Evolutionary conservation across 53 echinoderm and acorn worm species (phyloP), one percentile per base, ranked within the genome.

Genomic region (Stichopus horrens): DNA sequence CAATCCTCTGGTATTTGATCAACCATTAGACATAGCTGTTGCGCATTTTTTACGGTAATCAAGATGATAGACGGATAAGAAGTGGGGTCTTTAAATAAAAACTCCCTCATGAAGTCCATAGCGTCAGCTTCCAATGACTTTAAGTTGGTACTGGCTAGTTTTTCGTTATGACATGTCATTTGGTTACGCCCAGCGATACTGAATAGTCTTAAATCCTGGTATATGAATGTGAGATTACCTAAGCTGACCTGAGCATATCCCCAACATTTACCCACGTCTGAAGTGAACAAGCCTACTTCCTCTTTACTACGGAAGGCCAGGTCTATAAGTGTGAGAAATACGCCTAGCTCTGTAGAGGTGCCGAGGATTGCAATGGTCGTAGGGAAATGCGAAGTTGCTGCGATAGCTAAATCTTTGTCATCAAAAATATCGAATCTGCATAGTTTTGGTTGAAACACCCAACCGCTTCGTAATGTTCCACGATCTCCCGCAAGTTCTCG

Each of bases 401-500:
- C 83, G 9, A 21, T 8, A 51, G 58, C 66, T 83, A 83, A 59
- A 63, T 83, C 83, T 19, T 63, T 63, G 13, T 58, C 60, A 5
- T 59, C 60, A 23, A 83, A 83, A 56, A 60, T 51, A 22, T 83
- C 83, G 60, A 83, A 83, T 23, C 83, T 83, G 21, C 83, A 83
- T 0, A 37, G 59, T 58, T 83, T 63, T 19, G 59, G 23, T 51
- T 60, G 83, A 83, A 23, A 83, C 20, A 83, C 83, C 83, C 66
- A 83, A 60, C 83, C 83, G 63, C 83, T 83, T 60, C 66, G 58
- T 83, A 83, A 63, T 5, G 63, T 60, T 8, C 83, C 83, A 7
- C 63, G 66, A 7, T 21, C 23, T 22, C 83, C 83, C 19, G 83
- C 63, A 11, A 60, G 56, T 21, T 60, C 14, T 60, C 83, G 18